Percentiles rank a stretch among this genome's conserved stretches.
Evolutionary conservation across 2,113 vertebrate genomes (phyloP).

Genomic region (Otis tarda): DNA sequence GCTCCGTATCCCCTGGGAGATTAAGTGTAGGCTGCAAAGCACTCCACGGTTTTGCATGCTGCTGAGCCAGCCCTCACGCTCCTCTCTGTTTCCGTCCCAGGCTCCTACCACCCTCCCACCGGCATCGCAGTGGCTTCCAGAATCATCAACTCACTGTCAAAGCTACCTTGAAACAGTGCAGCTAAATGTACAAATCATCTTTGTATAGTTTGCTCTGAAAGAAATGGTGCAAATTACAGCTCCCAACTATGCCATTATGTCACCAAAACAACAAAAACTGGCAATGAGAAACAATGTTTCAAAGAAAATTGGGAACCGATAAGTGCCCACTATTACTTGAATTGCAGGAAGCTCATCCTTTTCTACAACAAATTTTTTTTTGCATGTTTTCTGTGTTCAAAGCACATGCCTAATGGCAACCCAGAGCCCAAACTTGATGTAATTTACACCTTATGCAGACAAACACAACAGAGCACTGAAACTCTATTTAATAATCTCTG

Average conservation of each 20-base stretch:
- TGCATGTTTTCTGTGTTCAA: neutral
- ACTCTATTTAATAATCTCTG: neutral
- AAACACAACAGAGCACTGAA: neutral
- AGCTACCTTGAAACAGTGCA: neutral
- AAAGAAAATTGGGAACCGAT: neutral
- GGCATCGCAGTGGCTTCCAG: neutral
- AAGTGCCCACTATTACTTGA: neutral
- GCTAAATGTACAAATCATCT: neutral
- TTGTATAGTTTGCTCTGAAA: neutral
- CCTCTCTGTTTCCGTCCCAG: neutral
- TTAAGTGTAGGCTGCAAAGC: neutral
- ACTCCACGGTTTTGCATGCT: neutral
- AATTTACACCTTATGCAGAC: neutral
- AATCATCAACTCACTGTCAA: neutral
- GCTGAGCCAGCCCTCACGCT: neutral
- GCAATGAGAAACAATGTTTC: neutral
- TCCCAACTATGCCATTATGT: neutral
- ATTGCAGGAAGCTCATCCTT: neutral
- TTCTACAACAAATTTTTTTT: neutral
- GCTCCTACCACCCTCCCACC: neutral
- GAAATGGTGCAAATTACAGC: neutral
- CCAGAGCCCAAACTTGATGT: neutral
- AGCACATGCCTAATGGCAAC: neutral
- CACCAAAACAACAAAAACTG: neutral
- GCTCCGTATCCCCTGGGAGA: accelerated